These are phyloP conservation scores for Aplysina aerophoba DNA, from an alignment of 37 sponge, comb jelly and placozoan species.

Conservation along the genomic window DNA sequence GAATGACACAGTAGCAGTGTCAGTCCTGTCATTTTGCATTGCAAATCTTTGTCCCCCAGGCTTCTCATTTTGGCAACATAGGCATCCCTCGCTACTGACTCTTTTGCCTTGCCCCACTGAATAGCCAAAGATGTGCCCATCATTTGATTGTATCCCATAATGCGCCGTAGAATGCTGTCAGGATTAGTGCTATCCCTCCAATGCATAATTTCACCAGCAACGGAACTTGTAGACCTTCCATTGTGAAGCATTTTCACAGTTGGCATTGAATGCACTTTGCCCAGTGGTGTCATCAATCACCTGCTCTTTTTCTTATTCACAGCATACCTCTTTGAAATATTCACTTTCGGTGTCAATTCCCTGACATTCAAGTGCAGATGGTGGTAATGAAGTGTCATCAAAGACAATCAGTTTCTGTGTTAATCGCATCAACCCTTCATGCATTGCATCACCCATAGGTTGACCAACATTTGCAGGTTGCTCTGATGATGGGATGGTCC, in stretches of 20 bases:
- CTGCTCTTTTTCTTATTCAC: slow-evolving; percentile 6
- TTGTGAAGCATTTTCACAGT: slow-evolving; percentile 9
- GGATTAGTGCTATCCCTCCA: slow-evolving; percentile 7
- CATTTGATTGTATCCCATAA: background rate
- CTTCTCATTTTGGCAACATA: background rate
- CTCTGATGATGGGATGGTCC: slow-evolving; percentile 3
- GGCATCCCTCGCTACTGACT: background rate
- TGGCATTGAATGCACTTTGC: slow-evolving; percentile 6
- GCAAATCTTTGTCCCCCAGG: slow-evolving; percentile 13
- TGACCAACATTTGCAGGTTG: slow-evolving; percentile 1
- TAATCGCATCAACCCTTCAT: slow-evolving; percentile 5
- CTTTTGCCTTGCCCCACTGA: slow-evolving; percentile 13
- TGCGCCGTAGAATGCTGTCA: background rate
- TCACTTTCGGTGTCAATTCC: slow-evolving; percentile 17
- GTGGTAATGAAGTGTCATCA: slow-evolving; percentile 17
- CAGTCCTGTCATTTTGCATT: slow-evolving; percentile 6
- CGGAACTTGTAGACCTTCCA: background rate
- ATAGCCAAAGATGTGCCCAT: slow-evolving; percentile 3
- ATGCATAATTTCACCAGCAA: slow-evolving; percentile 1
- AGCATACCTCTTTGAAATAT: slow-evolving; percentile 11
- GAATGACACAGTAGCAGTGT: background rate
- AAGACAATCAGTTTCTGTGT: background rate
- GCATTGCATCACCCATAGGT: background rate
- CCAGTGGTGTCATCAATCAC: background rate
- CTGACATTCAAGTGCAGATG: slow-evolving; percentile 1